Base-by-base conservation (phyloP, 2,797 vertebrate species). In the Centropyge bicolor region DNA sequence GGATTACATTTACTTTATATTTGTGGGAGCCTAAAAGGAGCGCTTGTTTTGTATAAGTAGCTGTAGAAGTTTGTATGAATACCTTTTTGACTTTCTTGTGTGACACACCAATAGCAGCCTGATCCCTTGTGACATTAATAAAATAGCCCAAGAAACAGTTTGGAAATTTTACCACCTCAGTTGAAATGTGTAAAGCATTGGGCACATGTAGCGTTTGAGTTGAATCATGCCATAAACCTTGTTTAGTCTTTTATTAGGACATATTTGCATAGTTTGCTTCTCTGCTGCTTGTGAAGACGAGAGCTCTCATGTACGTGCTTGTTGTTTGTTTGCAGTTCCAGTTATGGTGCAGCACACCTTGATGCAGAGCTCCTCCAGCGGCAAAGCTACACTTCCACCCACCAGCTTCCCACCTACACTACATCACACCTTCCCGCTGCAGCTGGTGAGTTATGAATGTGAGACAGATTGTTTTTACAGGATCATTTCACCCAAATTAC, bases 301-400 rank as follows among this genome's bases (percentile, higher is more conserved):
- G 12, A 31, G 4, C 2, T 64, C 7, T 64, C 0, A 73, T 20
- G 38, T 57, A 1, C 63, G 24, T 76, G 20, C 16, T 31, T 55
- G 22, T 84, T 89, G 68, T 94, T 41, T 52, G 69, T 90, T 76
- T 83, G n/a, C 91, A 97, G 96, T 91, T 95, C 97, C 94, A 98
- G 96, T 96, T 99, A 98, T 97, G 97, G 97, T 96, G 95, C 96
- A 87, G 95, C 97, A 82, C 96, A 97, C 82, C 96, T 98, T 84
- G 97, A 99, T 93, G 91, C 97, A 65, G 97, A 99, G 90, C 96
- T 97, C 89, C 96, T 98, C 88, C 97, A 98, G 90, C 96, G 97
- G 90, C 98, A 98, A 91, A 96, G 95, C 79, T 99, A 97, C 84
- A 91, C 95, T 85, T 95, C 97, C 82, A 95, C 96, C 86, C 97